These are phyloP conservation scores for Sparus aurata DNA, from an alignment of 2,797 vertebrate species.

Conservation along the genomic window DNA sequence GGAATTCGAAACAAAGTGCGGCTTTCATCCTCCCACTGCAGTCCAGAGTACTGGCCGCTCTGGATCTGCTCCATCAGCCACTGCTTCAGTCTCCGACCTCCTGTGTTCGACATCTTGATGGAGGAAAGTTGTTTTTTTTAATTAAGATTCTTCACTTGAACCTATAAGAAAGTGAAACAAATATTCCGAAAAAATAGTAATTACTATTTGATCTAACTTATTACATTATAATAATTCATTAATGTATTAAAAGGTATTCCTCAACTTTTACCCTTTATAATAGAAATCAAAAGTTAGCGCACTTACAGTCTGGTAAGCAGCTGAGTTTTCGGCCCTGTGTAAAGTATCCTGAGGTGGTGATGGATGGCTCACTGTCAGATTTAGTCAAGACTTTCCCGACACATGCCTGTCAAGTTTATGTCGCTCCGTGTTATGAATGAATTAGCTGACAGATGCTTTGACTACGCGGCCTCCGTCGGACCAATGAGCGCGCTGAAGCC, in stretches of 20 bases:
- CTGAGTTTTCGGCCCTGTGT: conserved; percentile 15
- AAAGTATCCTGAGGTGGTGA: conserved; percentile 33
- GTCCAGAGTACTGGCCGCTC: conserved; percentile 90
- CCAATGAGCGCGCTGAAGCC: conserved; percentile 61
- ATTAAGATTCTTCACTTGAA: background rate
- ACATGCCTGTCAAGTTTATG: conserved; percentile 39
- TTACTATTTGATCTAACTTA: background rate
- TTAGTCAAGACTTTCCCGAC: background rate
- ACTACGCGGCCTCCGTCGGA: background rate
- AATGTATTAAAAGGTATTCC: background rate
- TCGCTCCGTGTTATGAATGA: conserved; percentile 68
- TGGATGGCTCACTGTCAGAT: conserved; percentile 34
- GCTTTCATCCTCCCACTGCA: conserved; percentile 95
- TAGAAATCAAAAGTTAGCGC: conserved; percentile 29
- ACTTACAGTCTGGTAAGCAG: conserved; percentile 58
- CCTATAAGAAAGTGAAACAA: conserved; percentile 15
- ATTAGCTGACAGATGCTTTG: conserved; percentile 45
- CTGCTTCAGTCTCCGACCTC: conserved; percentile 94
- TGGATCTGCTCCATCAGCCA: conserved; percentile 98
- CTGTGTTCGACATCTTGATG: conserved; percentile 87
- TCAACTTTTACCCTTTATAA: background rate
- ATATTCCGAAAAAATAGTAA: background rate
- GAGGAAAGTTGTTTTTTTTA: background rate
- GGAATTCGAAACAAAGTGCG: conserved; percentile 96
- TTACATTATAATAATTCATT: no score